Base-by-base conservation (phyloP, 2,888 invertebrate species). In the Luperina testacea region DNA sequence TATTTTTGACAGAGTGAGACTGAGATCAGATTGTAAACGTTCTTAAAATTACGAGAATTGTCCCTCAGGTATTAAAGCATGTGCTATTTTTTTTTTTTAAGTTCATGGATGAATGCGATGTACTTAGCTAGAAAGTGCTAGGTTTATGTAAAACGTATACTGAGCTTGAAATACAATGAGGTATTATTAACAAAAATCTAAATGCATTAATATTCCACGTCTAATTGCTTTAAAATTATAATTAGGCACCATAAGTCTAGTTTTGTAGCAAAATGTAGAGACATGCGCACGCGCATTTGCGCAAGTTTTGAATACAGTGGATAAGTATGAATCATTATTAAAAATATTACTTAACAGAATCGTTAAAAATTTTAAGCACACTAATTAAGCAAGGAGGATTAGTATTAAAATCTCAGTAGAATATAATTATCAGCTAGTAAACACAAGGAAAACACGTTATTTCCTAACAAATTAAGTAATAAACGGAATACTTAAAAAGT, bases 211-310 rank as follows among this genome's bases (percentile, higher is more conserved):
- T 20, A 27, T 57, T 53, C 15, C 15, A n/a, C 24, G 0, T 32
- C 32, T 38, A 32, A n/a, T 78, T 24, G 45, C 15, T 38, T 17
- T 53, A 11, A 57, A 63, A 42, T 59, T 38, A 70, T 53, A 38
- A 70, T 53, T 15, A 9, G 6, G 5, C 15, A 24, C 24, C 5
- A n/a, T 53, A 59, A 9, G 2, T 63, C 0, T 11, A 17, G 13
- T 64, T 77, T 64, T 63, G 8, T 51, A 68, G 15, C 24, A 38
- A 68, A 80, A 68, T 63, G 11, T 51, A 51, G 32, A 72, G 64
- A 71, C 27, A 20, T 75, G 86, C 83, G 86, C 84, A 78, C 9
- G 75, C 84, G 83, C 84, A 78, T 57, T n/a, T 57, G 17, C 72
- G 57, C 32, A 45, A 68, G 32, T 65, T 81, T 71, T 68, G 57